Conservation (phyloP, 2,113 vertebrate genomes). For the Chaenogobius annularis region DNA sequence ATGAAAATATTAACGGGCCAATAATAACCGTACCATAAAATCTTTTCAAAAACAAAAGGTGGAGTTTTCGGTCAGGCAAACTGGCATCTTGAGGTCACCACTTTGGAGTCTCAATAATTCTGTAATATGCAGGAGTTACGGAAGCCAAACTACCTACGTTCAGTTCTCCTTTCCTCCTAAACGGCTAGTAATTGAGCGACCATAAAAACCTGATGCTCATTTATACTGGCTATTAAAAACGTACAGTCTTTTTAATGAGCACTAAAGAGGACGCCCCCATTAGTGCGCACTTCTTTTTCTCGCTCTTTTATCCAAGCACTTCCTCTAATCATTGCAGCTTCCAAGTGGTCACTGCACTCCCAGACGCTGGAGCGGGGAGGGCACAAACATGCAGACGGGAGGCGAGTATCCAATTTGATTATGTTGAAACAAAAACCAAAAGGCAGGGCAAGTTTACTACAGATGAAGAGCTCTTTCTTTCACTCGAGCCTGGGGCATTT, state of each 20-base stretch:
- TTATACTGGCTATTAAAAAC: constrained; percentile 71
- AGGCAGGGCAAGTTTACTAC: constrained; percentile 26
- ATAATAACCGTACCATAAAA: constrained; percentile 11
- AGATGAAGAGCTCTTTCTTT: constrained; percentile 24
- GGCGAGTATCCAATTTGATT: constrained; percentile 23
- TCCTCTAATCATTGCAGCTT: constrained; percentile 50
- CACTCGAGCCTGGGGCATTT: constrained; percentile 9
- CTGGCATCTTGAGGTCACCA: constrained; percentile 5
- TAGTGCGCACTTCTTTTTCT: constrained; percentile 30
- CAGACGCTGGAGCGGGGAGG: constrained; percentile 32
- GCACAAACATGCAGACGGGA: constrained; percentile 17
- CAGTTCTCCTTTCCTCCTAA: constrained; percentile 54
- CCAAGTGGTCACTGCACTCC: constrained; percentile 46
- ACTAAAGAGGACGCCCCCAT: constrained; percentile 63
- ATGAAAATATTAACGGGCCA: neutral
- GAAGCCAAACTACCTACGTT: constrained; percentile 50
- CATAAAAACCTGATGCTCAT: constrained; percentile 64
- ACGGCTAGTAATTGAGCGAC: constrained; percentile 70
- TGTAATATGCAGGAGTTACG: constrained; percentile 42
- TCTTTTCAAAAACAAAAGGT: constrained; percentile 11
- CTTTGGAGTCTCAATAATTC: constrained; percentile 30
- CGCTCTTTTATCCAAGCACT: constrained; percentile 22
- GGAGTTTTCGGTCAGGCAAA: constrained; percentile 1
- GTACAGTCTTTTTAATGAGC: constrained; percentile 67
- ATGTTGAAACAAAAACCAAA: constrained; percentile 12